phyloP scores from a whole-genome alignment of 2,113 vertebrate genomes.

The Enhydra lutris region DNA sequence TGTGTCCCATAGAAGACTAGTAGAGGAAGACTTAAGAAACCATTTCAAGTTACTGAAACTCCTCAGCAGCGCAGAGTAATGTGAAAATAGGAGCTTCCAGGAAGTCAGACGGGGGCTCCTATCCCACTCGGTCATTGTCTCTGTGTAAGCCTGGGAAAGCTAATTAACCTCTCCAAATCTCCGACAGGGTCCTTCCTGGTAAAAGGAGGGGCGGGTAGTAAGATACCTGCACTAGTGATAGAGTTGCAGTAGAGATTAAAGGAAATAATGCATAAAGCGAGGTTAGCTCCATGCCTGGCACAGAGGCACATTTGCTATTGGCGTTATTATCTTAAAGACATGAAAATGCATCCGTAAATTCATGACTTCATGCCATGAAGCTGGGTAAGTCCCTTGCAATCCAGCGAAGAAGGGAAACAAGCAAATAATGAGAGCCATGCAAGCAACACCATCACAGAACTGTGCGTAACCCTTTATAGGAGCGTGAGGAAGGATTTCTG shows the following conservation, averaged over 20 bases:
- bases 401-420: neutral
- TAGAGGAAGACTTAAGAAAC: neutral
- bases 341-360: neutral
- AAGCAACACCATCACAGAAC: neutral
- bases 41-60: neutral
- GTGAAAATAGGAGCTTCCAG: neutral
- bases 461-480: fast-evolving
- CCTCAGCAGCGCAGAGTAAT: neutral
- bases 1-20: neutral
- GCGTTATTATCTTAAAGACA: neutral
- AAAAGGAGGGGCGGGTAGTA: neutral
- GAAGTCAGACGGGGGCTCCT: neutral
- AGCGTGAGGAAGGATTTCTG: neutral
- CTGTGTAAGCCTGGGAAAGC: neutral
- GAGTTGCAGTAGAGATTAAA: neutral
- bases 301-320: neutral
- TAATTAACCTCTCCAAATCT: neutral
- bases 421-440: neutral
- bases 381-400: neutral
- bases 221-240: neutral
- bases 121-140: neutral
- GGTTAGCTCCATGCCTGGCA: neutral
- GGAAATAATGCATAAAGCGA: neutral
- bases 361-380: neutral
- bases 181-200: neutral